phyloP scores from a whole-genome alignment of 2,888 invertebrate genomes.

The Aplocera efformata region DNA sequence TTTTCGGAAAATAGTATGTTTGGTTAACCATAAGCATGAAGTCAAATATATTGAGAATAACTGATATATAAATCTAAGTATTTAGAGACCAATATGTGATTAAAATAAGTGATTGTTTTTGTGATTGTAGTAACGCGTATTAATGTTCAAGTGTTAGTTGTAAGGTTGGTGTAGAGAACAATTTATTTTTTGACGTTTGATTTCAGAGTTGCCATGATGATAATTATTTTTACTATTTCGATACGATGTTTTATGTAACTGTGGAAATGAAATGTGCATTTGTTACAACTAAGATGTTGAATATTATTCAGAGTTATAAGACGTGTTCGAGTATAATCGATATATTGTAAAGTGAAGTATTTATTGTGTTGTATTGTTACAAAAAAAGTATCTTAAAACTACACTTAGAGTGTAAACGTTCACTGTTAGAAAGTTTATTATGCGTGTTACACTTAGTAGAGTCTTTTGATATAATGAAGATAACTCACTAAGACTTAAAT shows the following conservation, averaged over 20 bases:
- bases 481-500: slow-evolving; percentile 14
- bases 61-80: background rate
- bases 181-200: slow-evolving; percentile 43
- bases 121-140: slow-evolving; percentile 35
- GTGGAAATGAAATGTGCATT: slow-evolving; percentile 67
- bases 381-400: slow-evolving; percentile 25
- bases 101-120: slow-evolving; percentile 55
- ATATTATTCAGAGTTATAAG: slow-evolving; percentile 51
- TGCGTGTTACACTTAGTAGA: slow-evolving; percentile 8
- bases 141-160: slow-evolving; percentile 34
- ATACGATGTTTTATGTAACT: slow-evolving; percentile 32
- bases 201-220: slow-evolving; percentile 62
- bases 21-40: too few species aligned
- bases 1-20: too few species aligned
- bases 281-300: slow-evolving; percentile 51
- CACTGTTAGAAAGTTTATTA: slow-evolving; percentile 10
- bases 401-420: background rate
- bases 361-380: slow-evolving; percentile 48
- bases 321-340: slow-evolving; percentile 8
- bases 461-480: slow-evolving; percentile 5
- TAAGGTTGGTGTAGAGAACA: slow-evolving; percentile 28
- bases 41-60: too few species aligned
- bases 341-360: slow-evolving; percentile 37
- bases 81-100: slow-evolving; percentile 26
- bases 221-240: slow-evolving; percentile 33